Evolutionary conservation across 2,888 invertebrate genomes (phyloP).

Genomic region (Nowickia ferox): DNA sequence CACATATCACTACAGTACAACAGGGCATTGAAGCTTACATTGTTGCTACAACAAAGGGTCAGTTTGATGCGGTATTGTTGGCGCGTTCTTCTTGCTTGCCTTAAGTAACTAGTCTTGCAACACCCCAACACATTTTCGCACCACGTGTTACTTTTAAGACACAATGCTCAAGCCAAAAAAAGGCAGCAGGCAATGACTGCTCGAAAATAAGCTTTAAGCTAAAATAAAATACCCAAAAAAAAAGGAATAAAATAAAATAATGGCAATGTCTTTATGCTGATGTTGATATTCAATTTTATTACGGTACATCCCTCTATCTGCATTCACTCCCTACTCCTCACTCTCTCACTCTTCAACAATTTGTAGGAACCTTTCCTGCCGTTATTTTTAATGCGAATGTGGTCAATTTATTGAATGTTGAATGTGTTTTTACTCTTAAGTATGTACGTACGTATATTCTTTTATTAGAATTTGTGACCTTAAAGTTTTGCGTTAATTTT

Average conservation of each 20-base stretch:
- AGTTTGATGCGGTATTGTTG: slow-evolving; percentile 3
- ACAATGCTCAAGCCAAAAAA: slow-evolving; percentile 7
- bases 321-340: neutral
- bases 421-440: neutral
- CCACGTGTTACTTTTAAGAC: slow-evolving; percentile 1
- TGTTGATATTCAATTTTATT: slow-evolving; percentile 66
- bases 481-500: neutral
- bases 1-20: neutral
- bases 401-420: neutral
- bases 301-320: slow-evolving; percentile 39
- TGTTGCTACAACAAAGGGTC: slow-evolving; percentile 21
- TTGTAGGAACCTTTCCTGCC: neutral
- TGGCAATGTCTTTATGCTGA: slow-evolving; percentile 57
- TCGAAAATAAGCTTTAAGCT: slow-evolving; percentile 51
- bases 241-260: slow-evolving; percentile 2
- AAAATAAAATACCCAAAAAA: neutral
- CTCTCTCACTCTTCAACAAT: neutral
- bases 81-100: neutral
- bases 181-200: slow-evolving; percentile 15
- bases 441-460: neutral
- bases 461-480: neutral
- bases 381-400: neutral
- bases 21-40: slow-evolving; percentile 16
- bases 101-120: slow-evolving; percentile 30
- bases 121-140: neutral